phyloP scores from a whole-genome alignment of 2,797 vertebrate species.

The Thaleichthys pacificus region DNA sequence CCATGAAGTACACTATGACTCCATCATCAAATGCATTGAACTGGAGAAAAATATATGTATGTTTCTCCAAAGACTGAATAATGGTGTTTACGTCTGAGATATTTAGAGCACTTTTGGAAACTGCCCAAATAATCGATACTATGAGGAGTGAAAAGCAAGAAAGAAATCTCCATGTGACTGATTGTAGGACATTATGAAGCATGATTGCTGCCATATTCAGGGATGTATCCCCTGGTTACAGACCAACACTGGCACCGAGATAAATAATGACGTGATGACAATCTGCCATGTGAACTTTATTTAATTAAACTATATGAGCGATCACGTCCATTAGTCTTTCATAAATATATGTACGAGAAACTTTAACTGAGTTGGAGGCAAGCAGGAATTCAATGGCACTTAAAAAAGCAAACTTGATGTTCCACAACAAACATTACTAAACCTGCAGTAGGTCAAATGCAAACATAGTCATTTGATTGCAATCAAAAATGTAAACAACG shows the following conservation, averaged over 20 bases:
- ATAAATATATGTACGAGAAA: constrained; percentile 42
- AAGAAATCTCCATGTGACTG: constrained; percentile 14
- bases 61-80: constrained; percentile 14
- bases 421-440: constrained; percentile 29
- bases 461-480: background rate
- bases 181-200: background rate
- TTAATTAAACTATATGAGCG: background rate
- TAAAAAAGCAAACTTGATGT: constrained; percentile 30
- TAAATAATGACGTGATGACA: background rate
- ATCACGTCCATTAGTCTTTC: constrained; percentile 30
- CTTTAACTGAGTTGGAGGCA: constrained; percentile 17
- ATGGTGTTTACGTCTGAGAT: constrained; percentile 36
- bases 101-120: constrained; percentile 50
- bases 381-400: constrained; percentile 26
- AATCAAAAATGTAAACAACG: background rate
- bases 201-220: background rate
- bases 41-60: constrained; percentile 23
- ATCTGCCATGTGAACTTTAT: background rate
- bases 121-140: background rate
- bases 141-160: background rate
- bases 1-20: constrained; percentile 8
- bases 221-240: background rate
- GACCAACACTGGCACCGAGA: constrained; percentile 24
- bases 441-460: constrained; percentile 23
- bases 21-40: constrained; percentile 25